Conservation (phyloP, 1,140 invertebrate genomes). For the Pseudomyrmex sp. region DNA sequence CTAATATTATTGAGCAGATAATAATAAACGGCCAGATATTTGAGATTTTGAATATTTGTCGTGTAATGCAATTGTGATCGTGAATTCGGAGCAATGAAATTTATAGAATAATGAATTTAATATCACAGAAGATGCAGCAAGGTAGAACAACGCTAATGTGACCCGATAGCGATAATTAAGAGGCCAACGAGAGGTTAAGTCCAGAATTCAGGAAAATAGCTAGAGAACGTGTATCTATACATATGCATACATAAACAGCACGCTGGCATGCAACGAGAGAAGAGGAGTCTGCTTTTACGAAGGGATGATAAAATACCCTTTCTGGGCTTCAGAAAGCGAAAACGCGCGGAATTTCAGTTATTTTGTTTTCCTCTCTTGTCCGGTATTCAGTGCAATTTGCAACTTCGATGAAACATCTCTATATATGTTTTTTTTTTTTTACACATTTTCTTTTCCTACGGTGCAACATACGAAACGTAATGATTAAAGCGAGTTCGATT, state of each 20-base stretch:
- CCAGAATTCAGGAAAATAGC: not conserved
- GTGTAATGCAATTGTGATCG: conserved; percentile 66
- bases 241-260: no score
- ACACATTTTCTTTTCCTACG: not conserved
- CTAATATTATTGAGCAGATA: no score
- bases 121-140: conserved; percentile 34
- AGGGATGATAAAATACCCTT: conserved; percentile 33
- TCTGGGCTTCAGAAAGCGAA: conserved; percentile 14
- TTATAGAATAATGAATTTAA: conserved; percentile 64
- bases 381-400: conserved; percentile 32
- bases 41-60: conserved; percentile 59
- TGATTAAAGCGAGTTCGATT: not conserved
- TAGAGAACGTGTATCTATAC: not conserved
- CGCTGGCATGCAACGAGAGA: not conserved
- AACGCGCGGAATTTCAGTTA: conserved; percentile 46
- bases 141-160: conserved; percentile 69
- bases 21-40: not conserved
- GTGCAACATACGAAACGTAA: not conserved
- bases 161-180: conserved; percentile 60
- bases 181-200: not conserved
- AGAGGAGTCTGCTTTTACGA: conserved; percentile 5
- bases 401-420: conserved; percentile 8
- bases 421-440: conserved; percentile 11
- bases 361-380: conserved; percentile 26
- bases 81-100: conserved; percentile 47